A percentile compares a stretch with the other conserved stretches of the same genome.
These are phyloP conservation scores for Trachelus iudaicus DNA, from an alignment of 2,888 invertebrate species.

Conservation along the genomic window DNA sequence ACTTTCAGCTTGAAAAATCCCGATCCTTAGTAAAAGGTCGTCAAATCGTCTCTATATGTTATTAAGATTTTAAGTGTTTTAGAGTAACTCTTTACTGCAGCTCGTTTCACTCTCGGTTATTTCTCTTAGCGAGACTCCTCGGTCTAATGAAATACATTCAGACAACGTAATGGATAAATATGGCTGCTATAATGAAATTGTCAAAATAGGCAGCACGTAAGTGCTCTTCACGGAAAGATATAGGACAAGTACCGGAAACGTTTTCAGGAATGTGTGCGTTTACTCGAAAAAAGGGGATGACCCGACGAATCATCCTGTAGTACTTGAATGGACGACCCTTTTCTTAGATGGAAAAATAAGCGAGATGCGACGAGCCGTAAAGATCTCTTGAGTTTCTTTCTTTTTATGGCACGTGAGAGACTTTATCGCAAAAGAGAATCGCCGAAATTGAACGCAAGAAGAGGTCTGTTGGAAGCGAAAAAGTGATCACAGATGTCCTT, in stretches of 20 bases:
- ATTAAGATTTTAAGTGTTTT: neutral
- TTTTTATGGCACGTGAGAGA: neutral
- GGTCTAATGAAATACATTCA: neutral
- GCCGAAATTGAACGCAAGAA: neutral
- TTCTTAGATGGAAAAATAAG: neutral
- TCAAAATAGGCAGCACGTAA: neutral
- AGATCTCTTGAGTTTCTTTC: neutral
- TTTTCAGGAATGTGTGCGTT: neutral
- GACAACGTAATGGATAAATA: neutral
- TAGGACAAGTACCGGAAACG: neutral
- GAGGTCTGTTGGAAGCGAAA: neutral
- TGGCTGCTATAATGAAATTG: neutral
- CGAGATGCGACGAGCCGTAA: neutral
- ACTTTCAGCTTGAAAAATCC: neutral
- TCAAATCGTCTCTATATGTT: neutral
- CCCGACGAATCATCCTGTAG: neutral
- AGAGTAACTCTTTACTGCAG: neutral
- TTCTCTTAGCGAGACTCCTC: neutral
- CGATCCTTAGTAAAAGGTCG: neutral
- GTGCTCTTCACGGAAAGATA: neutral
- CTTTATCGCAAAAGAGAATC: neutral
- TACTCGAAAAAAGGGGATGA: neutral
- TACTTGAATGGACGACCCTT: neutral
- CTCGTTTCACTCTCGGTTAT: neutral
- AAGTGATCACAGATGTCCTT: neutral